Conservation (phyloP, 2,797 vertebrate genomes). For the Xenentodon cancila region DNA sequence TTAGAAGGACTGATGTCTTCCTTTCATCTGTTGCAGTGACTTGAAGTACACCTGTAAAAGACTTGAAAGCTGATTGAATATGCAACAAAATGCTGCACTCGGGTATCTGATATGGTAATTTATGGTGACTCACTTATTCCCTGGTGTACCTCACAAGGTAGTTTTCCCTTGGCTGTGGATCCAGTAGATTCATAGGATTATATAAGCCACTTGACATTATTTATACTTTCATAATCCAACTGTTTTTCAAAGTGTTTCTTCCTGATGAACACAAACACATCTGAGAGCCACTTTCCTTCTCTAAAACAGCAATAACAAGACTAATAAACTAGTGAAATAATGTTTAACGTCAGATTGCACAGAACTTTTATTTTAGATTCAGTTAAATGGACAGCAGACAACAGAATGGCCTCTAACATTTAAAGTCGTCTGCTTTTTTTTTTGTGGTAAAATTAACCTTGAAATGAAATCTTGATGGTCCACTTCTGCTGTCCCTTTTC, state of each 20-base stretch:
- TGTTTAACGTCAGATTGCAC: background rate
- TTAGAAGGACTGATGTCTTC: background rate
- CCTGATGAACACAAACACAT: background rate
- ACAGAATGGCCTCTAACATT: too few species aligned
- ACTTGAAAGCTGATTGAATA: too few species aligned
- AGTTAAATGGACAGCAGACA: background rate
- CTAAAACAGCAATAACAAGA: background rate
- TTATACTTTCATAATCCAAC: background rate
- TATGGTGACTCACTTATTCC: constrained; percentile 9
- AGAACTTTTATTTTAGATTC: background rate
- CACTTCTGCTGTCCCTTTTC: constrained; percentile 44
- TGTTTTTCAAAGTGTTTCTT: too few species aligned
- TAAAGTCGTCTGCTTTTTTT: constrained; percentile 10
- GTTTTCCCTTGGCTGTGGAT: background rate
- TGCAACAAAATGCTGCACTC: constrained; percentile 2
- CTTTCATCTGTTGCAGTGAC: too few species aligned
- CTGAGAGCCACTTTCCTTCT: background rate
- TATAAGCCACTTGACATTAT: constrained; percentile 24
- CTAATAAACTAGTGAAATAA: constrained; percentile 11
- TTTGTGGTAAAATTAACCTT: constrained; percentile 36
- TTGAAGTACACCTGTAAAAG: too few species aligned
- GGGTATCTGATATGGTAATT: constrained; percentile 14
- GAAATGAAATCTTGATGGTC: constrained; percentile 48
- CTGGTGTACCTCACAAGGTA: background rate
- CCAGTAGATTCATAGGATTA: constrained; percentile 12